Evolutionary conservation across 1,140 invertebrate species (phyloP).

Genomic region (Magallana angulata): DNA sequence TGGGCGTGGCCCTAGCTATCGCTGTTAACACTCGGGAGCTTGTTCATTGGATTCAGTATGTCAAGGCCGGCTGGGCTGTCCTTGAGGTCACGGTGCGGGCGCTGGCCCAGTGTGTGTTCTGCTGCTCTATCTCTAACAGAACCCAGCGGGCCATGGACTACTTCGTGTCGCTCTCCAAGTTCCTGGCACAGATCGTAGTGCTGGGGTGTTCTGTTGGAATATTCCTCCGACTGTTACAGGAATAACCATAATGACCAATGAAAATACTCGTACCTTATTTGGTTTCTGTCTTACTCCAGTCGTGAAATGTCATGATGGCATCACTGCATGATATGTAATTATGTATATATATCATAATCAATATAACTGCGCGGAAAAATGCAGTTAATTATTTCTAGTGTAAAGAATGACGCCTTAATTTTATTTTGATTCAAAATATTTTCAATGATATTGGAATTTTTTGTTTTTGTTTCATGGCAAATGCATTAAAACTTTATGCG

Average conservation of each 20-base stretch:
- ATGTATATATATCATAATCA: too few relatives aligned
- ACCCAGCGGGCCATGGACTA: background rate
- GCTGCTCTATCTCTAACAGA: background rate
- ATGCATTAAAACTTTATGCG: too few relatives aligned
- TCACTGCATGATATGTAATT: too few relatives aligned
- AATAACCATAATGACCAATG: slow-evolving; percentile 62
- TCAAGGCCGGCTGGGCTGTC: background rate
- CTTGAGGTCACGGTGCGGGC: background rate
- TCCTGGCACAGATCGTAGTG: slow-evolving; percentile 52
- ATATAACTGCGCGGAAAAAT: too few relatives aligned
- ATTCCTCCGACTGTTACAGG: slow-evolving; percentile 72
- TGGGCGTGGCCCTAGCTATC: background rate
- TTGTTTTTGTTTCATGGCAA: too few relatives aligned
- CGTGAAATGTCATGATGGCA: too few relatives aligned
- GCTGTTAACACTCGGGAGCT: background rate
- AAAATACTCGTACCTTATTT: too few relatives aligned
- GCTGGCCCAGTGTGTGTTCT: background rate
- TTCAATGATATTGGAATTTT: too few relatives aligned
- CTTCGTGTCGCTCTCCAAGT: background rate
- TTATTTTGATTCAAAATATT: too few relatives aligned
- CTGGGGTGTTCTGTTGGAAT: slow-evolving; percentile 41
- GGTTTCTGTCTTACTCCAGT: too few relatives aligned
- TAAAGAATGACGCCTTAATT: too few relatives aligned
- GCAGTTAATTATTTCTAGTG: too few relatives aligned
- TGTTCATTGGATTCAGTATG: slow-evolving; percentile 7